Evolutionary conservation across 2,888 invertebrate genomes (phyloP).

Genomic region (Morinoia aosen): DNA sequence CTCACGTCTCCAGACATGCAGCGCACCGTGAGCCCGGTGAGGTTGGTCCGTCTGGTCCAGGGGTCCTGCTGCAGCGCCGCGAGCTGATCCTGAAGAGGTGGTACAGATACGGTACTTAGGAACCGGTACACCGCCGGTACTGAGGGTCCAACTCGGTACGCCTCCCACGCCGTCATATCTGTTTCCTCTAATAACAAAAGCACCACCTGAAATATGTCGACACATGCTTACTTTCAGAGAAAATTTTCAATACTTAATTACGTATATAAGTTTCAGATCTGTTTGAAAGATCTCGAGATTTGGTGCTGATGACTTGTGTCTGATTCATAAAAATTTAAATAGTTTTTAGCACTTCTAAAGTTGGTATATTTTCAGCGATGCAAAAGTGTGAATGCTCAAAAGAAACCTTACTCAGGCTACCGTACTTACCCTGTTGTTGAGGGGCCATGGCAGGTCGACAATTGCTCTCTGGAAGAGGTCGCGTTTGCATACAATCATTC

Average conservation of each 20-base stretch:
- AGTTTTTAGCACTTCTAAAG: too few relatives aligned
- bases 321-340: too few relatives aligned
- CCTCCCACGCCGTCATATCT: background rate
- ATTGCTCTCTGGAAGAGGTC: background rate
- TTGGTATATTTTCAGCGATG: too few relatives aligned
- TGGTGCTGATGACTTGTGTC: too few relatives aligned
- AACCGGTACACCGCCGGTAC: constrained; percentile 20
- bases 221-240: background rate
- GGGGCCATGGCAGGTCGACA: background rate
- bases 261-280: too few relatives aligned
- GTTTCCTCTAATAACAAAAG: background rate
- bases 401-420: background rate
- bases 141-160: constrained; percentile 2
- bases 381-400: background rate
- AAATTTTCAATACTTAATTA: background rate
- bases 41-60: constrained; percentile 6
- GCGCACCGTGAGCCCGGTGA: background rate
- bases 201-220: background rate
- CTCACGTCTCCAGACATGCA: constrained; percentile 18
- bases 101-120: constrained; percentile 1
- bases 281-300: too few relatives aligned
- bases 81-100: background rate
- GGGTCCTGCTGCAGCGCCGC: background rate
- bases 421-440: constrained; percentile 23
- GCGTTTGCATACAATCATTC: background rate